Base-by-base conservation (phyloP, 1,140 invertebrate species). In the Pemphigus obesinymphae region DNA sequence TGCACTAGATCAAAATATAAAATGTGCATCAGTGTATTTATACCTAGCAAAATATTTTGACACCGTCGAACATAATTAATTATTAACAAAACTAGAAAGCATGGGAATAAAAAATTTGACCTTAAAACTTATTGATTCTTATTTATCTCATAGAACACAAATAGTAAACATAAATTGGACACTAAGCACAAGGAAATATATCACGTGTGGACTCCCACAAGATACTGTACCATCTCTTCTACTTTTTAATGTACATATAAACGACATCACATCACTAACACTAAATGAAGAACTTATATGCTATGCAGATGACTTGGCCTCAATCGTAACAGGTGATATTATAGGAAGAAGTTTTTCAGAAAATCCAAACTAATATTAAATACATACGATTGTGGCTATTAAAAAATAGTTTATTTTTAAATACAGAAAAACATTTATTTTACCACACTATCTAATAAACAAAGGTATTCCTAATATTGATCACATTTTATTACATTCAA, bases 221-320 rank as follows among this genome's bases (percentile, higher is more conserved):
- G 34, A 31, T 3, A 68, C 63, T 37, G 63, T 0, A 68, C 20
- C n/a, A 68, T 68, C 20, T n/a, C 34, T 31, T 1, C 34, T 40
- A 68, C 63, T 40, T 20, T 68, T 68, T 68, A 40, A 68, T 68
- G n/a, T n/a, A n/a, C n/a, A n/a, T n/a, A n/a, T n/a, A n/a, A n/a
- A n/a, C n/a, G n/a, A n/a, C n/a, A n/a, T 23, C 63, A 68, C 34
- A 68, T 68, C 15, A 68, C 37, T 68, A 40, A 40, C 34, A 68
- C 34, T 76, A 76, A 29, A 76, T 0, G 73, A n/a, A 50, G 31
- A 76, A 50, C 20, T 76, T 6, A 8, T 76, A 29, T 76, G 45
- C 15, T 48, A 17, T 55, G 73, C 4, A 50, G 43, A 43, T 76
- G n/a, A 50, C 53, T 50, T 43, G 6, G 73, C 43, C 20, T n/a